Evolutionary conservation across 2,113 vertebrate species (phyloP), one percentile per base, ranked within the genome.

Genomic region (Otus sunia): DNA sequence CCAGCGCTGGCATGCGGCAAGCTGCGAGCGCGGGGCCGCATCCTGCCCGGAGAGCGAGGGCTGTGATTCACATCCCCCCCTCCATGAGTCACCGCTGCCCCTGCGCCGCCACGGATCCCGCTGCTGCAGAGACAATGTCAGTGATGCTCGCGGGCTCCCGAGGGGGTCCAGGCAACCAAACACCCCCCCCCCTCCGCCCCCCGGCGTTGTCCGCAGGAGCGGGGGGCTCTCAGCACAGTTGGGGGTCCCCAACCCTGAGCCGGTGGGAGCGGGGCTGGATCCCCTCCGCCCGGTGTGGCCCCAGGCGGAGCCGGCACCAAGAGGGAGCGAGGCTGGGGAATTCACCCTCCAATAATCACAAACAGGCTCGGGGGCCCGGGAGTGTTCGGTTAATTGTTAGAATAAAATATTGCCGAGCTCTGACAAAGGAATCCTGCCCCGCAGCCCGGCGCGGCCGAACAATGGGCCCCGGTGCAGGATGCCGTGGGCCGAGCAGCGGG

Each of bases 311-410:
- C 79, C 62, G 39, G 20, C 86, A 90, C 71, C 73, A 19, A 74
- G 71, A 95, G 78, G 92, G 87, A 93, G 91, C 27, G 27, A 53
- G 37, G 86, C 90, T 73, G 85, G 90, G 72, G 82, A 86, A 88
- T 58, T 73, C 27, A n/a, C 63, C 90, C 87, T 94, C 84, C 81
- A 96, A 90, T 97, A 97, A 97, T 97, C 93, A 96, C 94, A 94
- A 97, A 67, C 96, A 97, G 97, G 96, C 94, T 86, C 47, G 9
- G 74, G 75, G 67, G 89, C 88, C 95, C 91, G 75, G 95, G 86
- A 14, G 95, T 68, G 92, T 85, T 97, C 92, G 96, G 94, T 68
- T 95, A 94, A 96, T 97, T 97, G 97, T 94, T 94, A 56, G 95
- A 93, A 96, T 94, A 94, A 96, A 97, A 97, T 93, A 94, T 77